phyloP scores from a whole-genome alignment of 2,113 vertebrate genomes.

The Chascanopsetta lugubris region DNA sequence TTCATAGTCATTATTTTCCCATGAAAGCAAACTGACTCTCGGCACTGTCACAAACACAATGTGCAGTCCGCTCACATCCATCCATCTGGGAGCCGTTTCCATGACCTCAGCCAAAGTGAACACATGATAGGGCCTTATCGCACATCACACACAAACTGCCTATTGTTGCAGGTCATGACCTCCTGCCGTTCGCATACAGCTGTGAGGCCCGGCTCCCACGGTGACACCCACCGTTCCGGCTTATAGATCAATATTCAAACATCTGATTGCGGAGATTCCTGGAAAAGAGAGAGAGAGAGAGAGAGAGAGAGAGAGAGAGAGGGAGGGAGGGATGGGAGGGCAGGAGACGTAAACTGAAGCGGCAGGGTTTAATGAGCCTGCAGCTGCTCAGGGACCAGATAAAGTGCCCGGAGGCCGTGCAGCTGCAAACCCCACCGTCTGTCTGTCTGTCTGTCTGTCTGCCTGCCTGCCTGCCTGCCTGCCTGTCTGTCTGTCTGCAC shows the following conservation, averaged over 20 bases:
- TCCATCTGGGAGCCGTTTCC: conserved; percentile 33
- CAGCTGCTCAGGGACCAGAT: conserved; percentile 54
- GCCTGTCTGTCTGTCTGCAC: conserved; percentile 52
- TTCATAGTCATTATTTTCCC: conserved; percentile 14
- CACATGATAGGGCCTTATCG: conserved; percentile 53
- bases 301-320: no score
- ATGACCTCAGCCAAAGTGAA: conserved; percentile 36
- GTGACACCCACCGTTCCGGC: conserved; percentile 9
- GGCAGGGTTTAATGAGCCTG: conserved; percentile 51
- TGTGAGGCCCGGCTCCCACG: conserved; percentile 28
- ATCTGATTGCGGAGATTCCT: conserved; percentile 40
- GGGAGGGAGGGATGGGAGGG: conserved; percentile 5
- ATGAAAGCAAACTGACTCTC: conserved; percentile 13
- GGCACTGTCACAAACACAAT: conserved; percentile 19
- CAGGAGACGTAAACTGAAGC: conserved; percentile 28
- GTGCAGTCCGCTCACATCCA: conserved; percentile 11
- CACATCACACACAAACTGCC: conserved; percentile 37
- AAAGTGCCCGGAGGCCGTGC: conserved; percentile 60
- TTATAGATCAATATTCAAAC: conserved; percentile 44
- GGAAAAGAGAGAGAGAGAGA: conserved; percentile 22
- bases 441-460: no score
- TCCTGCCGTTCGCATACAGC: conserved; percentile 68
- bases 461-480: no score
- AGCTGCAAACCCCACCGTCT: conserved; percentile 59
- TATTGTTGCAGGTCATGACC: conserved; percentile 24